These are phyloP conservation scores for Laspeyria flexula DNA, from an alignment of 2,888 invertebrate species.

Conservation along the genomic window DNA sequence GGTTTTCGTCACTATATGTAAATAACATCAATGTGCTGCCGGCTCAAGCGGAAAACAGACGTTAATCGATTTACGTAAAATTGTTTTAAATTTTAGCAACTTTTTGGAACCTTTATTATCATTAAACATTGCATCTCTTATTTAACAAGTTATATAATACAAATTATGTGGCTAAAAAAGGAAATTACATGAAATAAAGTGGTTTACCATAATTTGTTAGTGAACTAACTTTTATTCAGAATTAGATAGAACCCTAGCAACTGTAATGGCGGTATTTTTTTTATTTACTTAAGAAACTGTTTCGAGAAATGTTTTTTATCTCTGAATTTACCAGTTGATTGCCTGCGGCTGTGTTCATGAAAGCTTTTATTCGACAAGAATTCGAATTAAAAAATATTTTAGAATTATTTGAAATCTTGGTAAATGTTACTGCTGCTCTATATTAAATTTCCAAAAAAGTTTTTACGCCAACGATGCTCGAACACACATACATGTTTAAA, in stretches of 20 bases:
- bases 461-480: too few species aligned
- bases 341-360: constrained; percentile 15
- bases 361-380: constrained; percentile 22
- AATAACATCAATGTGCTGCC: too few species aligned
- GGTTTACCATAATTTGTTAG: constrained; percentile 18
- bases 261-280: constrained; percentile 25
- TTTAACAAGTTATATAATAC: too few species aligned
- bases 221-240: constrained; percentile 17
- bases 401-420: constrained; percentile 12
- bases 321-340: constrained; percentile 32
- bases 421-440: neutral
- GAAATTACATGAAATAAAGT: constrained; percentile 5
- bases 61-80: too few species aligned
- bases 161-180: neutral
- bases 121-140: too few species aligned
- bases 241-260: constrained; percentile 17
- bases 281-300: constrained; percentile 27
- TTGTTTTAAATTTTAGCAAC: too few species aligned
- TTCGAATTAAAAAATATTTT: constrained; percentile 16
- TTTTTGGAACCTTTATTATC: too few species aligned
- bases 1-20: too few species aligned
- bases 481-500: too few species aligned
- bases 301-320: constrained; percentile 32
- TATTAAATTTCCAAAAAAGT: neutral
- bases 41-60: too few species aligned